Evolutionary conservation across 1,140 invertebrate species (phyloP), one percentile per base, ranked within the genome.

Genomic region (honey bee (Apis mellifera)): DNA sequence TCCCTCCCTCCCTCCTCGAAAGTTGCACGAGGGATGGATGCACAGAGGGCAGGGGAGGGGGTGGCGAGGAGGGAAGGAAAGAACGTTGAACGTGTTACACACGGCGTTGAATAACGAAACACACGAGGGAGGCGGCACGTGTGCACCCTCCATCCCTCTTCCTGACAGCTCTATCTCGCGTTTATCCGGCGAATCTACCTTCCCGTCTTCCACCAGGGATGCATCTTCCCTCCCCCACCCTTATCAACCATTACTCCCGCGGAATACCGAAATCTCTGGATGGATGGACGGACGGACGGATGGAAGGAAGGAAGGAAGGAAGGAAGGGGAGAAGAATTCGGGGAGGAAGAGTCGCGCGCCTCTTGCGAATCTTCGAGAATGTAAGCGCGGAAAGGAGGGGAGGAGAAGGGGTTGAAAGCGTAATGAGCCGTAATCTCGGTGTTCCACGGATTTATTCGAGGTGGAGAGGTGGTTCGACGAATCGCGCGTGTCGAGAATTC

Each of bases 111-210:
- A 91, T 89, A 90, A 91, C 90, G 90, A 87, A 89, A 89, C 72
- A 69, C 42, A 42, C 48, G 66, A 42, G 32, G 13, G 80, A 79
- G 42, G 54, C 65, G 82, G 88, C 88, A 93, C 90, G 90, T 86
- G 89, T 86, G 89, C 89, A 84, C 86, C 69, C 86, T 91, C 89
- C 89, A 93, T 93, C 86, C 87, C 82, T 92, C 91, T 91, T 92
- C 87, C 70, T 88, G 91, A 92, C 92, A 92, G 89, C 88, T 92
- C 91, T 93, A 93, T 93, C 93, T 92, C 77, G 83, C 83, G 89
- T 91, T 90, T 92, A 93, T 93, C 92, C 91, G 83, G 77, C 70
- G 88, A 88, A 90, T 90, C 87, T 82, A 87, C 79, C 85, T 90
- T 75, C 54, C 15, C 86, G 88, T 86, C 85, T 86, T 70, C 75